Base-by-base conservation (phyloP, 1,140 invertebrate species). In the Rhysida immarginata region DNA sequence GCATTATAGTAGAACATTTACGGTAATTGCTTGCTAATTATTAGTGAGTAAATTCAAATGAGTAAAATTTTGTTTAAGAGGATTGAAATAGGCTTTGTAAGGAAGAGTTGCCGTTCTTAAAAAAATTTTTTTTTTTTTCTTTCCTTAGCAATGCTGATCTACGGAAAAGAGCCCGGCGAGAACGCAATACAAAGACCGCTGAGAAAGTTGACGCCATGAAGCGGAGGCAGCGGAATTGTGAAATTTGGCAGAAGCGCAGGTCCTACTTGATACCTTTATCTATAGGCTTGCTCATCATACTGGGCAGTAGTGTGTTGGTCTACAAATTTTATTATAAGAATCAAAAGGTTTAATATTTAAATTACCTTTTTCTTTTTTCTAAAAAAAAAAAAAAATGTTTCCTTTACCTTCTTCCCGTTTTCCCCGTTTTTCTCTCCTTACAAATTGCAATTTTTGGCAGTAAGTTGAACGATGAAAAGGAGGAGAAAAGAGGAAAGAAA, bases 161-260 rank as follows among this genome's bases (percentile, higher is more conserved):
- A 23, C 54, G 70, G 27, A 64, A 65, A 50, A 59, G 68, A 49
- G 59, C 62, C 18, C 57, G 71, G 35, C 66, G 69, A 55, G 68
- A 72, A 52, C 57, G 68, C 21, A 64, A 62, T 21, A 63, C 68
- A 45, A 65, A 66, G 26, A 71, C 68, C 21, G 55, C 59, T 45
- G 62, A 68, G 50, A 64, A 65, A 55, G 62, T 73, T 1, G 61
- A 64, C 16, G 52, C 61, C 26, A 73, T 73, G 62, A 69, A 67
- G 58, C 58, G 64, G 42, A 67, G 65, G 51, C 70, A 71, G 57
- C 57, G 59, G 56, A 62, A 68, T 46, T 60, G 63, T 49, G 71
- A 72, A 60, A 20, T 55, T 13, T 59, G 63, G 60, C 48, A 48
- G 44, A 58, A 48, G 41, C 49, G 59, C 50, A 62, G 53, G 45